Evolutionary conservation across 2,797 vertebrate genomes (phyloP), one percentile per base, ranked within the genome.

Genomic region (Spea hammondii): DNA sequence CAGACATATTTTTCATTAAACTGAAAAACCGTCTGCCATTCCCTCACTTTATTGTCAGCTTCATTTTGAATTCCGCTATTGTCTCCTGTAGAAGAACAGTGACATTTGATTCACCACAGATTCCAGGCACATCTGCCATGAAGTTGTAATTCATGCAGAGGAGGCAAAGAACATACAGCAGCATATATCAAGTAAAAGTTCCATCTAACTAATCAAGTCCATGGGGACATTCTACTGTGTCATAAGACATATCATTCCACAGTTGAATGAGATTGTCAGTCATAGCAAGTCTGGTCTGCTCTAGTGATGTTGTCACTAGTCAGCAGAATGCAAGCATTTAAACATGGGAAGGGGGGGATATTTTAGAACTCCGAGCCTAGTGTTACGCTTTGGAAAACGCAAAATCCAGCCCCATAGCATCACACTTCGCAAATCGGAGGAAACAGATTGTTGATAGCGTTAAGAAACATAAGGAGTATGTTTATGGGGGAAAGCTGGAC

Each of bases 201-300:
- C 75, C 87, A 70, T 83, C 89, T 88, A 89, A 90, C 90, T 91
- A 91, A 92, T 87, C 86, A 87, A 90, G 87, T 88, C 89, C 88
- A 67, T 79, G 55, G 74, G 86, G 84, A 77, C 72, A 74, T 72
- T 67, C 70, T 55, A 69, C 82, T 66, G 77, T 72, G 84, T 84
- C 82, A 83, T 85, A 82, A 85, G 84, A 79, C 48, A 75, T 70
- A 84, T 84, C 83, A 71, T 83, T 87, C 78, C 32, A 78, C 78
- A 76, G 70, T 32, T 77, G 76, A 80, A 85, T 83, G 78, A 84
- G 78, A 72, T 76, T 84, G 85, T 85, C 86, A 87, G 85, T 87
- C 86, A 84, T 70, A 4, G 77, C 79, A 83, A 89, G 84, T 10
- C 77, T 70, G 73, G 73, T 32, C 66, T 78, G 78, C 80, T 78